phyloP scores from a whole-genome alignment of 2,888 invertebrate species.

The Agonopterix alstromeriana region DNA sequence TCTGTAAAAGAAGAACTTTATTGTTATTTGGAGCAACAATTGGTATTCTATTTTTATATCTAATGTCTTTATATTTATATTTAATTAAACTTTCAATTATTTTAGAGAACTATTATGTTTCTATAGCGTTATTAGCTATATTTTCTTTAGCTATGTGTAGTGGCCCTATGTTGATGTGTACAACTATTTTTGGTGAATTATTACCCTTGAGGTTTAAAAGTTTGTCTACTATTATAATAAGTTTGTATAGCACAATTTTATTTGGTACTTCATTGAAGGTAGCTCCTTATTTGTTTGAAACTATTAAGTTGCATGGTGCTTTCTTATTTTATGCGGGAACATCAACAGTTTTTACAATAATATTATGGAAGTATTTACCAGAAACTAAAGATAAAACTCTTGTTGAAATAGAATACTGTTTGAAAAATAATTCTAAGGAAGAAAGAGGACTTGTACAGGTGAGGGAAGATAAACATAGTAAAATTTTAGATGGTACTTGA shows the following conservation, averaged over 20 bases:
- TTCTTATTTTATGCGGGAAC: background rate
- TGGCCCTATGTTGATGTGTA: conserved; percentile 9
- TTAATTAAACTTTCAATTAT: background rate
- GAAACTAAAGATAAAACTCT: conserved; percentile 5
- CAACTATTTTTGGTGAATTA: conserved; percentile 9
- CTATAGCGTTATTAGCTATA: conserved; percentile 10
- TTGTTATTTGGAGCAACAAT: conserved; percentile 8
- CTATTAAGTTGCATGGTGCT: background rate
- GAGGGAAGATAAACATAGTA: too few species aligned
- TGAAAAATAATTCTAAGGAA: too few species aligned
- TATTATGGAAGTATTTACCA: conserved; percentile 1
- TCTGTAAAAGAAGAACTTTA: conserved; percentile 8
- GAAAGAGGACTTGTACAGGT: too few species aligned
- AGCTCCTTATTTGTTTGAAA: conserved; percentile 2
- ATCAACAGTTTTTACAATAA: background rate
- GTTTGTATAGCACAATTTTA: background rate
- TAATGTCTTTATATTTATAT: conserved; percentile 8
- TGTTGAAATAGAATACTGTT: background rate
- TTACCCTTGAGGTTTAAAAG: conserved; percentile 9
- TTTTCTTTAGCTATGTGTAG: conserved; percentile 7
- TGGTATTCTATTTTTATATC: conserved; percentile 18
- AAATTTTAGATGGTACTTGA: too few species aligned
- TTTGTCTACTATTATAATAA: conserved; percentile 2
- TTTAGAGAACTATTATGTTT: conserved; percentile 19
- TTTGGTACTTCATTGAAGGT: conserved; percentile 10